Evolutionary conservation across 1,140 invertebrate species (phyloP), one percentile per base, ranked within the genome.

Genomic region (Hylaeus volcanicus): DNA sequence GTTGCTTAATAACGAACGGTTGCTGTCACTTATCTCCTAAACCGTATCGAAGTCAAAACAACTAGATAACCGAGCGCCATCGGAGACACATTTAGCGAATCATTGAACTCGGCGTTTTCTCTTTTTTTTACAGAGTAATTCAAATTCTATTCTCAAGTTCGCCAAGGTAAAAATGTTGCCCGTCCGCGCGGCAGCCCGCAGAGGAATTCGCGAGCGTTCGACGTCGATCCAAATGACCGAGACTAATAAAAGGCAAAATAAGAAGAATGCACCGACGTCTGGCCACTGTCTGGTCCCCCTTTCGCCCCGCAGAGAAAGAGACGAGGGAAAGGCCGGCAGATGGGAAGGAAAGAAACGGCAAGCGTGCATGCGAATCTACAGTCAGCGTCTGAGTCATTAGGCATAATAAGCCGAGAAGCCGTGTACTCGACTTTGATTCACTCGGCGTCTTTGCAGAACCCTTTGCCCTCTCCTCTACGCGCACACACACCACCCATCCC

Each of bases 311-410:
- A 26, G 43, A 14, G 11, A 43, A 1, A 74, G 64, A 15, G 60
- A 37, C 26, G 26, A 26, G 26, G 64, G 48, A 43, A 60, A 53
- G 69, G 26, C 5, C 14, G n/a, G 5, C 53, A 56, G 74, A 65
- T 26, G 39, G 39, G 12, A 53, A 51, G 43, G n/a, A 48, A 14
- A 72, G 48, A 70, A 69, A 76, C 71, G 60, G 26, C 51, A 65
- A 41, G 53, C 58, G 48, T 48, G 64, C 45, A 48, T 45, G 51
- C 60, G 61, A 14, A 63, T 51, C 63, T 56, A 69, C 60, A 84
- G 69, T 65, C 73, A 71, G 37, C 55, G 74, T 53, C 82, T 84
- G 79, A 86, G 82, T 86, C 84, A 86, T 86, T 84, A 86, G 78
- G 76, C 84, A 84, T 81, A 86, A 86, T 71, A 72, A 79, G 77